Conservation (phyloP, 2,888 invertebrate genomes). For the Cepaea hortensis region DNA sequence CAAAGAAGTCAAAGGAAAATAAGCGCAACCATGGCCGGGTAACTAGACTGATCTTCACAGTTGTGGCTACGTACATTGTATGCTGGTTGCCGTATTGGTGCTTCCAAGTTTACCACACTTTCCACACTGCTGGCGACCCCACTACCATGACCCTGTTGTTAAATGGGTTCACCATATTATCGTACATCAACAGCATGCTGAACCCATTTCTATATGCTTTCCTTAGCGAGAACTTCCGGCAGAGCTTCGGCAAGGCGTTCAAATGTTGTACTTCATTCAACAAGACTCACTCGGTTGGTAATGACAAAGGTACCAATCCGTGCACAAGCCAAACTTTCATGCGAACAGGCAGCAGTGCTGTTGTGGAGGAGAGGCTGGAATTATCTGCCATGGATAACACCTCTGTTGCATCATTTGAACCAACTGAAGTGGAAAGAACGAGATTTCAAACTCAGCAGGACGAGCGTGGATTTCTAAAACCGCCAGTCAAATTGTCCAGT, state of each 20-base stretch:
- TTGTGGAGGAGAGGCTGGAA: constrained; percentile 53
- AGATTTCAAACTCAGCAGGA: constrained; percentile 27
- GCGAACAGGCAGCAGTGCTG: constrained; percentile 44
- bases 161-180: constrained; percentile 71
- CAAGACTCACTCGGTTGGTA: constrained; percentile 48
- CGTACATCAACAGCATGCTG: constrained; percentile 74
- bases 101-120: constrained; percentile 68
- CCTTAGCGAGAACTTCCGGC: constrained; percentile 75
- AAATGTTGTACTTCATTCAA: constrained; percentile 65
- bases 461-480: constrained; percentile 46
- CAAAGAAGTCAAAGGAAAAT: constrained; percentile 70
- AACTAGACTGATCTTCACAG: constrained; percentile 73
- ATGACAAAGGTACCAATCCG: constrained; percentile 67
- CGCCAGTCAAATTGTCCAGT: constrained; percentile 29
- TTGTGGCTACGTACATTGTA: constrained; percentile 73
- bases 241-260: constrained; percentile 75
- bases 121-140: constrained; percentile 22
- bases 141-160: constrained; percentile 65
- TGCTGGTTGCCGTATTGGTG: constrained; percentile 76
- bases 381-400: constrained; percentile 48
- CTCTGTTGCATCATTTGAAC: neutral
- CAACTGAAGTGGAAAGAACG: constrained; percentile 1
- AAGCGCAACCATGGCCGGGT: constrained; percentile 72
- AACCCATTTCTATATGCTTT: constrained; percentile 75
- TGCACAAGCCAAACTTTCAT: constrained; percentile 54